Conservation (phyloP, 2,797 vertebrate species). For the Takifugu ocellatus region DNA sequence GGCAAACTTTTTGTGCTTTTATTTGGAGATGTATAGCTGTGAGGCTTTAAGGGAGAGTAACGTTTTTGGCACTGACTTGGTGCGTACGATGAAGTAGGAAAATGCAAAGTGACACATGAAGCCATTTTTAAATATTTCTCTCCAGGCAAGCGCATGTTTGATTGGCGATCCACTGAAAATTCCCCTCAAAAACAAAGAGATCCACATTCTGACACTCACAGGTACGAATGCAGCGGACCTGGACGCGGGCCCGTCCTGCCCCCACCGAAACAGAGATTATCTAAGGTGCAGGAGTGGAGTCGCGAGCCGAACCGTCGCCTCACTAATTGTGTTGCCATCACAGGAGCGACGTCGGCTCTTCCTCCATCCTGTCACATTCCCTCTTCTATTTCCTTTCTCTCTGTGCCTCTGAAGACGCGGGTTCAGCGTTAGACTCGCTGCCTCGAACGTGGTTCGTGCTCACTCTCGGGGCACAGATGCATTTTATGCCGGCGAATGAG, state of each 20-base stretch:
- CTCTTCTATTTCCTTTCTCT: background rate
- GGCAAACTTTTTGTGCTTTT: constrained; percentile 9
- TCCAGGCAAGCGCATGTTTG: constrained; percentile 40
- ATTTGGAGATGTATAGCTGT: constrained; percentile 23
- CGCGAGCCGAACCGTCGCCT: too few relatives aligned
- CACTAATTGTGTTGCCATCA: too few relatives aligned
- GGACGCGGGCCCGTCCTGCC: constrained; percentile 12
- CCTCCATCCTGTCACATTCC: too few relatives aligned
- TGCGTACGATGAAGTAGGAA: constrained; percentile 36
- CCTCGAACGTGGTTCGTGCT: constrained; percentile 62
- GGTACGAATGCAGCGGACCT: constrained; percentile 1
- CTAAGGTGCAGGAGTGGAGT: background rate
- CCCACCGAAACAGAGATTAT: background rate
- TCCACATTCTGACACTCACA: constrained; percentile 2
- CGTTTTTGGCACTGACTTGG: constrained; percentile 15
- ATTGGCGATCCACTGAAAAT: constrained; percentile 35
- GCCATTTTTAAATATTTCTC: constrained; percentile 37
- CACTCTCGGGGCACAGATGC: constrained; percentile 73
- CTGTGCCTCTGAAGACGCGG: constrained; percentile 50
- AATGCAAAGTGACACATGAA: constrained; percentile 43
- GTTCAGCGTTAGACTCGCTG: constrained; percentile 60
- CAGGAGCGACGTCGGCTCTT: too few relatives aligned
- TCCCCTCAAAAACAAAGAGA: constrained; percentile 3
- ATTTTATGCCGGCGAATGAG: constrained; percentile 68
- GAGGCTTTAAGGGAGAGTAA: constrained; percentile 21